Base-by-base conservation (phyloP, 2,888 invertebrate species). In the Glomeris marginata region DNA sequence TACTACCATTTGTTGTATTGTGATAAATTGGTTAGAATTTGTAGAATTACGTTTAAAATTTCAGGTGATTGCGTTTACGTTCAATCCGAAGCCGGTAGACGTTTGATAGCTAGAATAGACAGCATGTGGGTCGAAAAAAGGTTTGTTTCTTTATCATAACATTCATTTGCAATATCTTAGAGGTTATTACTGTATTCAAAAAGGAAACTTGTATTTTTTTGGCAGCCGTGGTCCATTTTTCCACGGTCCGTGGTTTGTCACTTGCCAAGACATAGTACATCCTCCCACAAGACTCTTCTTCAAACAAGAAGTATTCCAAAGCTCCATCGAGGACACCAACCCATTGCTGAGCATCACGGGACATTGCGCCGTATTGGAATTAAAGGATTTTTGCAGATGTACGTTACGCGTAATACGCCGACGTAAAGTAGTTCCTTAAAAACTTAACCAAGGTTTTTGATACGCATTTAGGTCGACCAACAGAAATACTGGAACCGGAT, bases 41-140 rank as follows among this genome's bases (percentile, higher is more conserved):
- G n/a, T n/a, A n/a, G n/a, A n/a, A n/a, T n/a, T n/a, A n/a, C n/a
- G n/a, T n/a, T n/a, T n/a, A n/a, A n/a, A n/a, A n/a, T n/a, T n/a
- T n/a, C n/a, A 50, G 90, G 97, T 1, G 95, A 98, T 69, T 91
- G 82, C 66, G 94, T 97, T 41, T 92, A 94, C 63, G 88, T 95
- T 13, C 87, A 87, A 52, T 86, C 85, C 0, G 85, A 87, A 61
- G 84, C 84, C 15, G 87, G 87, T 44, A 80, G 84, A 66, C 91
- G 92, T 64, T 78, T 88, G 60, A 83, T 97, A 54, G 85, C 90
- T 11, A 84, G 94, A 66, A 83, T 97, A 56, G 91, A 95, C 65
- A 81, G 82, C 52, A 84, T 97, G 64, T 97, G 94, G 94, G 85
- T 85, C 61, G 85, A 86, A 41, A 78, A 80, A 64, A 80, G 82